Evolutionary conservation across 2,888 invertebrate species (phyloP).

Genomic region (Sinopyrophorus schimmeli): DNA sequence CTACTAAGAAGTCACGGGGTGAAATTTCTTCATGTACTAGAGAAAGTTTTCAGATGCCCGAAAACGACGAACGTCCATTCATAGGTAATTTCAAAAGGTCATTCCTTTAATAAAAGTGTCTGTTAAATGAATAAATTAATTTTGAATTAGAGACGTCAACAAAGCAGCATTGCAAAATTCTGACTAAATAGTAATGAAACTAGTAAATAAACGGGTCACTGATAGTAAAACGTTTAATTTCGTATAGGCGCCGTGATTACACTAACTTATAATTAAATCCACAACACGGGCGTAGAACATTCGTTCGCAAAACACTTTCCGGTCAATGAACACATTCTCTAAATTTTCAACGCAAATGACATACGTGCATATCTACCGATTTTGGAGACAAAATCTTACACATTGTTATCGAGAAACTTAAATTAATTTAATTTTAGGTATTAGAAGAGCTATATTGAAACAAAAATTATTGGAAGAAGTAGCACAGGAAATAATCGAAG

Average conservation of each 20-base stretch:
- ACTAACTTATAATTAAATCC: slow-evolving; percentile 30
- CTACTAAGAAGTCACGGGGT: slow-evolving; percentile 31
- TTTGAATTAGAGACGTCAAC: too few species aligned
- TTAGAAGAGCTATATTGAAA: slow-evolving; percentile 4
- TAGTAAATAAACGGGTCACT: slow-evolving; percentile 25
- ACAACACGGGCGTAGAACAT: slow-evolving; percentile 28
- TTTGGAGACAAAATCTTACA: neutral
- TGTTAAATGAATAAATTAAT: neutral
- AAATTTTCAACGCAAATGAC: slow-evolving; percentile 18
- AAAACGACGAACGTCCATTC: slow-evolving; percentile 30
- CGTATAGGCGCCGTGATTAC: slow-evolving; percentile 25
- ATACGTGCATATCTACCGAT: too few species aligned
- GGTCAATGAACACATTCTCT: slow-evolving; percentile 27
- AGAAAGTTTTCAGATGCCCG: slow-evolving; percentile 41
- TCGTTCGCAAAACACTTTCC: slow-evolving; percentile 31
- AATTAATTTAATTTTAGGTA: slow-evolving; percentile 14
- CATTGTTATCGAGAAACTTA: too few species aligned
- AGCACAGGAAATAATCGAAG: slow-evolving; percentile 43
- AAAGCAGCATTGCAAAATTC: too few species aligned
- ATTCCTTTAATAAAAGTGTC: neutral
- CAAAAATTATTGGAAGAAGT: slow-evolving; percentile 39
- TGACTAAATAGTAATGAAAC: slow-evolving; percentile 16
- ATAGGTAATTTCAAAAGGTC: slow-evolving; percentile 26
- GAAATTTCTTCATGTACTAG: slow-evolving; percentile 46
- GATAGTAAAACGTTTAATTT: slow-evolving; percentile 28